A percentile compares a stretch with the other conserved stretches of the same genome.
These are phyloP conservation scores for Andrena bucephala DNA, from an alignment of 2,888 invertebrate species.

Conservation along the genomic window DNA sequence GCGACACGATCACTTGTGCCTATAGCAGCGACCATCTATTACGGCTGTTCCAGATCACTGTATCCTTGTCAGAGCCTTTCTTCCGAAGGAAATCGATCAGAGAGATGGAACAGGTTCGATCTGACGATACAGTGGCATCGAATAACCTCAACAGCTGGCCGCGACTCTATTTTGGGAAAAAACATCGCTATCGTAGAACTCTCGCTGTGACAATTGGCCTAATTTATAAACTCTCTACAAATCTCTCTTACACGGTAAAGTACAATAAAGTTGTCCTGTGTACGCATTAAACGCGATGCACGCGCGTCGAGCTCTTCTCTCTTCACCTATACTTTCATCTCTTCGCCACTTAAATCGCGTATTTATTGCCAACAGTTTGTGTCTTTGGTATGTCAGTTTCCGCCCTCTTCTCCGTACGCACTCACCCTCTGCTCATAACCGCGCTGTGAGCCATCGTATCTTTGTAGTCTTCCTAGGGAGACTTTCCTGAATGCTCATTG, in stretches of 20 bases:
- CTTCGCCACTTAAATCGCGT: constrained; percentile 31
- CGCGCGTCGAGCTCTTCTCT: constrained; percentile 33
- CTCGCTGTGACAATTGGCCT: constrained; percentile 65
- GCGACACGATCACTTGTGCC: constrained; percentile 53
- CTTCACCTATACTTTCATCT: constrained; percentile 14
- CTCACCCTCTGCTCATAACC: background rate
- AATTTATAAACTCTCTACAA: constrained; percentile 75
- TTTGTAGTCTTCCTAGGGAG: constrained; percentile 14
- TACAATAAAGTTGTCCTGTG: constrained; percentile 65
- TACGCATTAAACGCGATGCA: constrained; percentile 50
- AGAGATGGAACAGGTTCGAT: background rate
- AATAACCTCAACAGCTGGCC: constrained; percentile 18
- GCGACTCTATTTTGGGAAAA: constrained; percentile 31
- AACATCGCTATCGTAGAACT: constrained; percentile 61
- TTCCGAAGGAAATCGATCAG: background rate
- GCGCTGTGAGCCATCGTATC: background rate
- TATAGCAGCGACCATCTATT: constrained; percentile 31
- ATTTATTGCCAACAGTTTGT: constrained; percentile 68
- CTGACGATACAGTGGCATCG: background rate
- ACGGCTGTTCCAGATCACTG: background rate
- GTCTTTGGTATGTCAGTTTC: constrained; percentile 9
- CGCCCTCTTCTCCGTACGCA: constrained; percentile 9
- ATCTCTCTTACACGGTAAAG: constrained; percentile 68
- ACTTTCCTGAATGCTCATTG: background rate
- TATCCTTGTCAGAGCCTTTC: background rate